These are phyloP conservation scores for Iselma pallidipennis DNA, from an alignment of 2,888 invertebrate genomes.

Conservation along the genomic window DNA sequence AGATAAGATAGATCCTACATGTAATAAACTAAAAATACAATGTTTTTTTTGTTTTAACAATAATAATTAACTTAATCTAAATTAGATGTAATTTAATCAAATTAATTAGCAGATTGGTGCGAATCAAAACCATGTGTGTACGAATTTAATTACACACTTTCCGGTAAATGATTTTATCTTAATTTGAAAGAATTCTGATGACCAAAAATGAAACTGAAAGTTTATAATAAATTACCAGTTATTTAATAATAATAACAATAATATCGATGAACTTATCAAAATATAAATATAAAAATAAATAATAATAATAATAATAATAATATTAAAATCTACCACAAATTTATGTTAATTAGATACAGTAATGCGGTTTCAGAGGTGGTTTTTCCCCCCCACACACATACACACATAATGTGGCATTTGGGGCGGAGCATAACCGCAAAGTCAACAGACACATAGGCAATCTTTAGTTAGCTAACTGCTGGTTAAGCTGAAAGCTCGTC, in stretches of 20 bases:
- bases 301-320: constrained; percentile 3
- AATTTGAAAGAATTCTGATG: too few relatives aligned
- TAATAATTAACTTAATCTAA: too few relatives aligned
- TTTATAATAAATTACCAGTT: not conserved
- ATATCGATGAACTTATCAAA: constrained; percentile 2
- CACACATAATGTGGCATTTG: not conserved
- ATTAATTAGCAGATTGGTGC: too few relatives aligned
- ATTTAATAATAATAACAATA: constrained; percentile 1
- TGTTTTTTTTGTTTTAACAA: too few relatives aligned
- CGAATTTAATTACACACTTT: too few relatives aligned
- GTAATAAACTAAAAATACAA: too few relatives aligned
- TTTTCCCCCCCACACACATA: constrained; percentile 26
- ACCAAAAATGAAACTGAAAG: not conserved
- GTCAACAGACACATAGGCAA: constrained; percentile 33
- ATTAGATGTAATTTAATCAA: too few relatives aligned
- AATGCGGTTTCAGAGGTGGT: constrained; percentile 45
- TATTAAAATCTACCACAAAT: constrained; percentile 49
- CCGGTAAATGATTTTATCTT: too few relatives aligned
- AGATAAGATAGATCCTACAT: too few relatives aligned
- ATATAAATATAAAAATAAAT: not conserved
- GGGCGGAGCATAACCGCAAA: constrained; percentile 42
- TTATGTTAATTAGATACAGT: constrained; percentile 53
- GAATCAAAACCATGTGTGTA: too few relatives aligned
- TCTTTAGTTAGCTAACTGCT: not conserved
- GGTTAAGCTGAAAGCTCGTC: not conserved